phyloP scores from a whole-genome alignment of 2,797 vertebrate species.

The Urocyon cinereoargenteus region DNA sequence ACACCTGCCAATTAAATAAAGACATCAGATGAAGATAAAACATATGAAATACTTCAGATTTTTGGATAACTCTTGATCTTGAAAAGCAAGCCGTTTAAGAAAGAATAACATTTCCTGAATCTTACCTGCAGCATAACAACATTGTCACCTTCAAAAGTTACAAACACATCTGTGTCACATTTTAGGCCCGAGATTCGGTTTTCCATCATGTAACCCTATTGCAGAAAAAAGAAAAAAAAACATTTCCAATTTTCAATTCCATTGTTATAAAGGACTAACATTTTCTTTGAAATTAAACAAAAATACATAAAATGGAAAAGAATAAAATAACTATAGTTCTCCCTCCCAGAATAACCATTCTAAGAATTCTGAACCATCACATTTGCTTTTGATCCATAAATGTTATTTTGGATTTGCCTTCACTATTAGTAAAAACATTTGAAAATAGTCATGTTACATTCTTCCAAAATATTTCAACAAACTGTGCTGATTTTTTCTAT shows the following conservation, averaged over 20 bases:
- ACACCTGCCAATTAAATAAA: slow-evolving; percentile 42
- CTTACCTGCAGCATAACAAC: slow-evolving; percentile 88
- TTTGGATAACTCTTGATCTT: slow-evolving; percentile 46
- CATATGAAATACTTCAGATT: neutral
- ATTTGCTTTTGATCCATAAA: neutral
- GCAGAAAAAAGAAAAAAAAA: neutral
- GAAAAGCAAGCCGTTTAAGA: slow-evolving; percentile 40
- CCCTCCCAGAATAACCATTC: neutral
- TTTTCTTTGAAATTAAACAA: slow-evolving; percentile 41
- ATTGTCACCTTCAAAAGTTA: slow-evolving; percentile 89
- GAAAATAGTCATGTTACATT: neutral
- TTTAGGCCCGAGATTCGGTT: slow-evolving; percentile 86
- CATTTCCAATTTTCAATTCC: neutral
- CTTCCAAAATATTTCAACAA: slow-evolving; percentile 44
- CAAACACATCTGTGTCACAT: slow-evolving; percentile 87
- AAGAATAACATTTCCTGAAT: neutral
- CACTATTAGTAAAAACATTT: slow-evolving; percentile 23
- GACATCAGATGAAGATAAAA: slow-evolving; percentile 36
- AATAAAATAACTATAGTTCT: slow-evolving; percentile 16
- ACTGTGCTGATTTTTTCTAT: neutral
- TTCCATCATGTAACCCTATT: slow-evolving; percentile 88
- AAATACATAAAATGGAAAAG: neutral
- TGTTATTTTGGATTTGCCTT: neutral
- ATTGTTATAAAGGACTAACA: neutral
- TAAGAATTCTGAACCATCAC: neutral